Evolutionary conservation across 2,888 invertebrate genomes (phyloP).

Genomic region (Trachelus stipa): DNA sequence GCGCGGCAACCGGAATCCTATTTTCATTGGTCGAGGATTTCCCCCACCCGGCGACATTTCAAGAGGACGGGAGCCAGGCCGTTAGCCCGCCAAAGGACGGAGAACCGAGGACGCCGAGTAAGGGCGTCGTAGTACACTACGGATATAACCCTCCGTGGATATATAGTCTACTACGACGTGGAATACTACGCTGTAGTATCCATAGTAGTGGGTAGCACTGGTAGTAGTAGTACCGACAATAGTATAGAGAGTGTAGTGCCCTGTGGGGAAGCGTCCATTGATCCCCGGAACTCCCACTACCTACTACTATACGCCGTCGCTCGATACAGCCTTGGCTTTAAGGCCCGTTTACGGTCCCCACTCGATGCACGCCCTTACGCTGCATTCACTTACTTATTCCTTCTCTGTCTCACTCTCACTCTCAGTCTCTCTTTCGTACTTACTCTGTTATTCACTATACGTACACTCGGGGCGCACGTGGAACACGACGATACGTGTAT

Average conservation of each 20-base stretch:
- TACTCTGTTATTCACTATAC: neutral
- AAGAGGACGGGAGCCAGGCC: slow-evolving; percentile 23
- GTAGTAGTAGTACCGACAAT: neutral
- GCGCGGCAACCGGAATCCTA: slow-evolving; percentile 51
- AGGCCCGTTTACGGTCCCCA: slow-evolving; percentile 18
- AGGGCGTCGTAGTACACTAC: slow-evolving; percentile 19
- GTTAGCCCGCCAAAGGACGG: slow-evolving; percentile 18
- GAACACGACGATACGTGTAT: neutral
- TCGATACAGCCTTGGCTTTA: slow-evolving; percentile 43
- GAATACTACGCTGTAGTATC: slow-evolving; percentile 49
- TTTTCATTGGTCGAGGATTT: slow-evolving; percentile 42
- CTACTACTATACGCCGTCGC: slow-evolving; percentile 26
- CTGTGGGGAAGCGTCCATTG: slow-evolving; percentile 61
- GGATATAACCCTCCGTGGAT: slow-evolving; percentile 18
- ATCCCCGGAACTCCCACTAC: slow-evolving; percentile 44
- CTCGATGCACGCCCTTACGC: slow-evolving; percentile 14
- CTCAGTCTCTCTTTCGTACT: neutral
- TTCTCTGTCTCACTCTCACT: neutral
- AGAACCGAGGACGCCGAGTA: slow-evolving; percentile 15
- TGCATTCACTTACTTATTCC: neutral
- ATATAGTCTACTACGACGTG: slow-evolving; percentile 31
- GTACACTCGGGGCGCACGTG: neutral
- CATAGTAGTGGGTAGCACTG: neutral
- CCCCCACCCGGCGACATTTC: slow-evolving; percentile 11
- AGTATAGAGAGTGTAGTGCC: slow-evolving; percentile 51